phyloP scores from a whole-genome alignment of 1,140 invertebrate species.

The Drosophila mayri region DNA sequence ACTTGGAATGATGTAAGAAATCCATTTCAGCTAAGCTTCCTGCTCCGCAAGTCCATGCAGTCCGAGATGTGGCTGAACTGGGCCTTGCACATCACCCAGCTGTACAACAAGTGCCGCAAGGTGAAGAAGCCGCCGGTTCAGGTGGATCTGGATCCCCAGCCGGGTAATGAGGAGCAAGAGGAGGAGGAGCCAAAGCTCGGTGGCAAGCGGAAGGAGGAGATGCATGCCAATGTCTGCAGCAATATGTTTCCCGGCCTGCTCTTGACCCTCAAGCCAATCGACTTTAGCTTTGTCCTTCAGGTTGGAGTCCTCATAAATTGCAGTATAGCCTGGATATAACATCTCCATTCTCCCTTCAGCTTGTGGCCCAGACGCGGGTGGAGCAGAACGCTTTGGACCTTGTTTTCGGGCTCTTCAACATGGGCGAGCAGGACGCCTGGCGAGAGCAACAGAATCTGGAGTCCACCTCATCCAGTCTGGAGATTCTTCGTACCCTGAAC shows the following conservation, averaged over 20 bases:
- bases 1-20: background rate
- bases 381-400: slow-evolving; percentile 76
- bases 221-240: slow-evolving; percentile 84
- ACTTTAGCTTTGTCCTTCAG: slow-evolving; percentile 86
- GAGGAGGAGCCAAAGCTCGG: slow-evolving; percentile 61
- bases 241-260: slow-evolving; percentile 87
- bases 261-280: slow-evolving; percentile 86
- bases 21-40: slow-evolving; percentile 51
- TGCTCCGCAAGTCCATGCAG: slow-evolving; percentile 73
- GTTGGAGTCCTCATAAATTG: slow-evolving; percentile 64
- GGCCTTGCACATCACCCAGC: slow-evolving; percentile 75
- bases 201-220: slow-evolving; percentile 69
- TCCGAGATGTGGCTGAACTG: slow-evolving; percentile 81
- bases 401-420: slow-evolving; percentile 80
- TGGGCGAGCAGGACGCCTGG: slow-evolving; percentile 80
- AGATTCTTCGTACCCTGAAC: slow-evolving; percentile 76
- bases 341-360: slow-evolving; percentile 2
- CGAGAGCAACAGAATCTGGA: slow-evolving; percentile 71
- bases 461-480: slow-evolving; percentile 76
- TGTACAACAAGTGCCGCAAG: slow-evolving; percentile 76
- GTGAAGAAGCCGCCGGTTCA: slow-evolving; percentile 31
- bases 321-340: background rate
- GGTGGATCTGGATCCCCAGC: slow-evolving; percentile 10
- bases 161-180: slow-evolving; percentile 16
- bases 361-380: slow-evolving; percentile 69